phyloP scores from a whole-genome alignment of 1,140 invertebrate genomes.

The Bilobella aurantiaca region DNA sequence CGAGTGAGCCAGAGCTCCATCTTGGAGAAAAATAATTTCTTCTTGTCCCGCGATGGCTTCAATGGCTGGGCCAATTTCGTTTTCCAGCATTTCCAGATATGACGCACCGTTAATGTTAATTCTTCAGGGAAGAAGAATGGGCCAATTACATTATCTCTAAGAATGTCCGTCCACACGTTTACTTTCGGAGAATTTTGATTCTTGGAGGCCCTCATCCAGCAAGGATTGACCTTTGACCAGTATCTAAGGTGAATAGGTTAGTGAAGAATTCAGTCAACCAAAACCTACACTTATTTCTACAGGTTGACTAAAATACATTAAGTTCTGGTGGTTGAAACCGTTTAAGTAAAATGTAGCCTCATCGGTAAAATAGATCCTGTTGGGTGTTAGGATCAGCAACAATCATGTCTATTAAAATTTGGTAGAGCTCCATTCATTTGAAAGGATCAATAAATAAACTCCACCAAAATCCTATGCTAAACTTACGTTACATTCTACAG shows the following conservation, averaged over 20 bases:
- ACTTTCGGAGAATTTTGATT: neutral
- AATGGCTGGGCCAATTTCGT: constrained; percentile 11
- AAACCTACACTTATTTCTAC: no score
- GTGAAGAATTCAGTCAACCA: neutral
- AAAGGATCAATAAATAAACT: no score
- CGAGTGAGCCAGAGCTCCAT: constrained; percentile 25
- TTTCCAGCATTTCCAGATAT: constrained; percentile 16
- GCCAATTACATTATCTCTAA: constrained; percentile 11
- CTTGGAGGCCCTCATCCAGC: constrained; percentile 5
- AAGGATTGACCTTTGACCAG: neutral
- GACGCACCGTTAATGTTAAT: constrained; percentile 4
- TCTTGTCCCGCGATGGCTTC: neutral
- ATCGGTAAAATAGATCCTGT: no score
- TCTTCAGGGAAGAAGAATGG: constrained; percentile 25
- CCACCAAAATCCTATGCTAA: no score
- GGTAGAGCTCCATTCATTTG: no score
- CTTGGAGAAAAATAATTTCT: constrained; percentile 10
- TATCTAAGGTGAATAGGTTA: neutral
- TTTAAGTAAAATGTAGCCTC: constrained; percentile 4
- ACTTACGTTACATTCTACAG: no score
- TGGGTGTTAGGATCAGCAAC: no score
- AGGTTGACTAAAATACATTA: neutral
- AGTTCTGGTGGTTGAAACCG: constrained; percentile 8
- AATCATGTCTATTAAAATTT: no score
- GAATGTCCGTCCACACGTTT: constrained; percentile 15